A percentile compares a stretch with the other conserved stretches of the same genome.
These are phyloP conservation scores for Nephrotoma appendiculata DNA, from an alignment of 2,888 invertebrate species.

Conservation along the genomic window DNA sequence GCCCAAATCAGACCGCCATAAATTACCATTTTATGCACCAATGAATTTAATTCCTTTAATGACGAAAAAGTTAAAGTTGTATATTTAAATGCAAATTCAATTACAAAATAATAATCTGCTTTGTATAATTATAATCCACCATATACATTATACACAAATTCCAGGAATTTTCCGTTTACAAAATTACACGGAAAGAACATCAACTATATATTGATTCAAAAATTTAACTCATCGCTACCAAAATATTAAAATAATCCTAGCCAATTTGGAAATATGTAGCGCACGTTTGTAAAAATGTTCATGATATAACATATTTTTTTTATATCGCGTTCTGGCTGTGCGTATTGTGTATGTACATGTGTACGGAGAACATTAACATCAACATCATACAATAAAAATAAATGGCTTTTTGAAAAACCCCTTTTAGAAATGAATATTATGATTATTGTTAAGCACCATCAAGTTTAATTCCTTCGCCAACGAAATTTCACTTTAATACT, in stretches of 20 bases:
- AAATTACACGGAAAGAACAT: too few relatives aligned
- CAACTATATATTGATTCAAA: too few relatives aligned
- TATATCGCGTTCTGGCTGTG: background rate
- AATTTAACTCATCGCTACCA: too few relatives aligned
- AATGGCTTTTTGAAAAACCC: background rate
- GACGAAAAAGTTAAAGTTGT: too few relatives aligned
- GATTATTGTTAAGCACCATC: background rate
- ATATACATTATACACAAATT: too few relatives aligned
- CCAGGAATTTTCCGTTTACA: too few relatives aligned
- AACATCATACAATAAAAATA: background rate
- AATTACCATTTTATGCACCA: too few relatives aligned
- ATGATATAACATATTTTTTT: background rate
- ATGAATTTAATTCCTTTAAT: too few relatives aligned
- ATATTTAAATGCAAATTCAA: too few relatives aligned
- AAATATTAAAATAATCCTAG: background rate
- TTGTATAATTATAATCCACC: too few relatives aligned
- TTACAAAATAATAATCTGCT: too few relatives aligned
- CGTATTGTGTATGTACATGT: background rate
- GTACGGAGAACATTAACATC: background rate
- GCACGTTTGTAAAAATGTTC: background rate
- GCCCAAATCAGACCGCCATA: too few relatives aligned
- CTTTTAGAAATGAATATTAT: background rate
- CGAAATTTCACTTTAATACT: background rate
- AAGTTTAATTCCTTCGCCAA: background rate
- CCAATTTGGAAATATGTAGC: background rate